Evolutionary conservation across 1,140 invertebrate genomes (phyloP).

Genomic region (Leptopilina clavipes): DNA sequence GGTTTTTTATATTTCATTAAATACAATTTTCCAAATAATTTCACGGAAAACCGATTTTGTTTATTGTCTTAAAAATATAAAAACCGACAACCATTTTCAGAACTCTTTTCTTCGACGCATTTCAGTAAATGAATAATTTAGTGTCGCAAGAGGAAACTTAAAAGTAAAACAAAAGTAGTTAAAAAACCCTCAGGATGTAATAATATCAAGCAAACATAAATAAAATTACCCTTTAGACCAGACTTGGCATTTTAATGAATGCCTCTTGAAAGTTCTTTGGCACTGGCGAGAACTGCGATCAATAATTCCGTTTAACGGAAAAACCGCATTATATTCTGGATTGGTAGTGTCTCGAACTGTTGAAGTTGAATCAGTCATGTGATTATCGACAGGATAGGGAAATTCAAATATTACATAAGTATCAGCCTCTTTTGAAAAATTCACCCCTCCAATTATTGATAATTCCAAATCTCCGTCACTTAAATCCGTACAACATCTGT

Average conservation of each 20-base stretch:
- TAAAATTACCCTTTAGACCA: conserved; percentile 90
- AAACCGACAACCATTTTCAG: not conserved
- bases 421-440: conserved; percentile 93
- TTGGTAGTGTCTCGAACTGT: conserved; percentile 90
- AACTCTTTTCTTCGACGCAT: not conserved
- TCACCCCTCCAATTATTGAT: conserved; percentile 89
- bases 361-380: conserved; percentile 84
- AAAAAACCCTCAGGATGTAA: not conserved
- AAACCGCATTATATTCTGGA: conserved; percentile 88
- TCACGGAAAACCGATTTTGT: no score
- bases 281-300: conserved; percentile 87
- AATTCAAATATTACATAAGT: conserved; percentile 97
- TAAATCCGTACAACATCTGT: conserved; percentile 90
- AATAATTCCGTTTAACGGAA: conserved; percentile 84
- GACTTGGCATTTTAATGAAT: conserved; percentile 92
- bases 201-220: not conserved
- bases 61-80: not conserved
- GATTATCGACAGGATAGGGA: conserved; percentile 91
- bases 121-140: not conserved
- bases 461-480: conserved; percentile 94
- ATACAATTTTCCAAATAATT: no score
- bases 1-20: no score
- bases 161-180: not conserved
- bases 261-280: conserved; percentile 89
- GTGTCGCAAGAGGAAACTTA: not conserved